These are phyloP conservation scores for Papilio aristodemus DNA, from an alignment of 1,140 invertebrate species.

Conservation along the genomic window DNA sequence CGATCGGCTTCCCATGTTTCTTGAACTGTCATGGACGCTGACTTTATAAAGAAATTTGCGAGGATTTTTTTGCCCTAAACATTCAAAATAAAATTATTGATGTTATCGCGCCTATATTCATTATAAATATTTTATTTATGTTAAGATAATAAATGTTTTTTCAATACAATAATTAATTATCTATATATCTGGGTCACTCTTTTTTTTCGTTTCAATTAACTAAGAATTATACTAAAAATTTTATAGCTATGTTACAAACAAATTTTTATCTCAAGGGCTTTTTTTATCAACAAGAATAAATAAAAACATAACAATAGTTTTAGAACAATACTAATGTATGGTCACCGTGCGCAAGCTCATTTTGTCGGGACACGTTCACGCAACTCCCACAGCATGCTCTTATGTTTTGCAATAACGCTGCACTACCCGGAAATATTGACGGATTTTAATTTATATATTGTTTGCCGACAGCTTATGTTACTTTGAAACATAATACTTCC, in stretches of 20 bases:
- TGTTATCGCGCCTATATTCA: no score
- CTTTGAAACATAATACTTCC: constrained; percentile 13
- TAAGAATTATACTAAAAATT: no score
- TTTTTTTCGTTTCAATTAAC: no score
- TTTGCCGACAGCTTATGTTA: neutral
- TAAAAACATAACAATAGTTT: neutral
- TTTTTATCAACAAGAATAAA: no score
- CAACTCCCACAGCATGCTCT: constrained; percentile 45
- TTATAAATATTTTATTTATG: no score
- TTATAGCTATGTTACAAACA: no score
- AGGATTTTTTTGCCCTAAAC: neutral
- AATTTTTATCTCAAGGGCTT: no score
- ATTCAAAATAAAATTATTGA: no score
- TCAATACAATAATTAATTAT: no score
- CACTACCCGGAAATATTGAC: constrained; percentile 22
- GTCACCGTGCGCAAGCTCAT: constrained; percentile 38
- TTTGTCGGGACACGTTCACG: constrained; percentile 39
- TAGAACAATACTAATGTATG: constrained; percentile 11
- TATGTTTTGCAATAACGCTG: constrained; percentile 23
- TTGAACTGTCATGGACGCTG: neutral
- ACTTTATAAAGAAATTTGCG: neutral
- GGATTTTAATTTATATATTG: constrained; percentile 23
- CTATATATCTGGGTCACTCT: no score
- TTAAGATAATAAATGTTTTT: no score
- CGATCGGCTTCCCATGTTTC: constrained; percentile 6